These are phyloP conservation scores for Drosophila neocordata DNA, from an alignment of 1,140 invertebrate species.

Conservation along the genomic window DNA sequence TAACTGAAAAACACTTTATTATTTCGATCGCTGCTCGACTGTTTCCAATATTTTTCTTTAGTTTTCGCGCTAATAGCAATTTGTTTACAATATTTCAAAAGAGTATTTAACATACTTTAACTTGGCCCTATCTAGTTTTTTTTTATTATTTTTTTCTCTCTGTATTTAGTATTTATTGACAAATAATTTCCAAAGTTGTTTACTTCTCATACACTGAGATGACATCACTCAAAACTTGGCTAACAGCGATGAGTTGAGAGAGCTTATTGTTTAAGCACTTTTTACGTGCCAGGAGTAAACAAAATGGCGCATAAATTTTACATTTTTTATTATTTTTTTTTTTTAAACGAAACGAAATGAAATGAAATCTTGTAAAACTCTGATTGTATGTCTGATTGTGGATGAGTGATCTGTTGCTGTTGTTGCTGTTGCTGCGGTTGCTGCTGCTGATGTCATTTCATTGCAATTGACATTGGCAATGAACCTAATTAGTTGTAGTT, in stretches of 20 bases:
- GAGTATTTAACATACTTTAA: constrained; percentile 21
- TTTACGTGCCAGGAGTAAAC: constrained; percentile 30
- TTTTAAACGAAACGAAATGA: neutral
- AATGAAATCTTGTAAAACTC: constrained; percentile 9
- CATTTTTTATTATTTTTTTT: neutral
- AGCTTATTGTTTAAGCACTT: constrained; percentile 21
- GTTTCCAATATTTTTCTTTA: no score
- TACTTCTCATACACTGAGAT: constrained; percentile 43
- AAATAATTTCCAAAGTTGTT: constrained; percentile 60
- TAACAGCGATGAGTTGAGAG: constrained; percentile 34
- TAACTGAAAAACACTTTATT: no score
- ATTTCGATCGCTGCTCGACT: no score
- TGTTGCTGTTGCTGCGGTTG: constrained; percentile 45
- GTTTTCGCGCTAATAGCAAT: constrained; percentile 11
- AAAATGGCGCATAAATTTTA: constrained; percentile 30
- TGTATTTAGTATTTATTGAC: constrained; percentile 52
- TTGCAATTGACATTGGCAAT: constrained; percentile 78
- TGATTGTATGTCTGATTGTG: constrained; percentile 27
- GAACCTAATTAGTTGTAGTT: constrained; percentile 73
- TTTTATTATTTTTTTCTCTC: neutral
- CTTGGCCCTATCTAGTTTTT: neutral
- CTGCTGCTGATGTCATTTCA: constrained; percentile 60
- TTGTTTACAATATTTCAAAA: constrained; percentile 50
- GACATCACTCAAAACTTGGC: constrained; percentile 57
- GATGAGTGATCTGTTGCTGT: constrained; percentile 36